A percentile compares a stretch with the other conserved stretches of the same genome.
These are phyloP conservation scores for Lydus trimaculatus DNA, from an alignment of 2,888 invertebrate genomes.

Conservation along the genomic window DNA sequence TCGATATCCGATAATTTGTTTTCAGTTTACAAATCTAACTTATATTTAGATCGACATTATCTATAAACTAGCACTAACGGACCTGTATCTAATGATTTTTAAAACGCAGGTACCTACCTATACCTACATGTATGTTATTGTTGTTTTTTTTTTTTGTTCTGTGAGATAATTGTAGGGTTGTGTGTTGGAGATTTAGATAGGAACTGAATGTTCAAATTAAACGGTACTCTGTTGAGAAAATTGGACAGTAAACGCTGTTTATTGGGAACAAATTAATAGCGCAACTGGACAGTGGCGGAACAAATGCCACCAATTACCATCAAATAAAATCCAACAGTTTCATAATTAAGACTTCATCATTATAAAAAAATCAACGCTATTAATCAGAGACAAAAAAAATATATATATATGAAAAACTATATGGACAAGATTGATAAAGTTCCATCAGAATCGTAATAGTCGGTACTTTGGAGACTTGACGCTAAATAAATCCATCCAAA, in stretches of 20 bases:
- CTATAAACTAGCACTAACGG: background rate
- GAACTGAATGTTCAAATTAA: background rate
- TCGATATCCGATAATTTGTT: constrained; percentile 44
- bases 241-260: background rate
- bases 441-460: constrained; percentile 21
- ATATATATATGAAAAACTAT: constrained; percentile 23
- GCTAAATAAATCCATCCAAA: constrained; percentile 53
- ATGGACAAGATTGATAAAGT: constrained; percentile 35
- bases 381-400: constrained; percentile 27
- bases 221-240: background rate
- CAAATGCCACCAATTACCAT: background rate
- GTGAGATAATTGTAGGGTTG: background rate
- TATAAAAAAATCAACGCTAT: constrained; percentile 32
- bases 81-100: background rate
- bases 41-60: constrained; percentile 10
- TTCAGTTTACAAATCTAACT: constrained; percentile 26
- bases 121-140: background rate
- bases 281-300: background rate
- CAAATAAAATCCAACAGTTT: constrained; percentile 23
- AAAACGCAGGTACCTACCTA: too few species aligned
- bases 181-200: background rate
- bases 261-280: background rate
- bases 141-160: background rate
- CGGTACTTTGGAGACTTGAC: constrained; percentile 40
- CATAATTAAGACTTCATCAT: constrained; percentile 29